Evolutionary conservation across 2,888 invertebrate species (phyloP), one percentile per base, ranked within the genome.

Genomic region (Drepanosiphum platanoidis): DNA sequence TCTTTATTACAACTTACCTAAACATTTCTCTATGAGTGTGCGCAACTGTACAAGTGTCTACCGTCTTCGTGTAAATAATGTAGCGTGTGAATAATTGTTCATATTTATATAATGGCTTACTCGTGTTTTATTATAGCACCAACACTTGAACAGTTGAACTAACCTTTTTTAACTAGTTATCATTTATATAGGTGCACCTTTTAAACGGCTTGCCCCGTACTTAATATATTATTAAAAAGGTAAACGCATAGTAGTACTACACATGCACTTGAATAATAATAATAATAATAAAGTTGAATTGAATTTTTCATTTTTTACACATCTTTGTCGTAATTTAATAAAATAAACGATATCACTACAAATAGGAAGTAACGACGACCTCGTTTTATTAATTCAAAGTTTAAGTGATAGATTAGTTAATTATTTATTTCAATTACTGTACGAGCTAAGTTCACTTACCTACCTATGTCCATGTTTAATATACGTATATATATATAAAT

Each of bases 331-430:
- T 27, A 27, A 61, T 77, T 77, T 75, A 27, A 75, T 75, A 75
- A 52, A 52, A 52, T n/a, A 61, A 77, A 61, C 27, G n/a, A 36
- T 61, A 36, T 36, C 18, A 36, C 22, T 22, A 52, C n/a, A 15
- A 1, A 30, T 42, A 74, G 32, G 27, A 77, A 58, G 18, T 77
- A 22, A 61, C 5, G 34, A 34, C 15, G 61, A 61, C 36, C 58
- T 77, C 32, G 75, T 13, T 61, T 77, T 77, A n/a, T n/a, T n/a
- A 27, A 77, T 77, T 77, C 27, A 61, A 61, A 77, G 34, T 61
- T 61, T 75, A 77, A 77, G 36, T 61, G 61, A 27, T 36, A 34
- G 30, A 77, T 61, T 77, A 36, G n/a, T 34, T 36, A 36, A 61
- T 70, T 77, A 77, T 77, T 77, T 61, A 58, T 61, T 61, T 61